A percentile compares a stretch with the other conserved stretches of the same genome.
These are phyloP conservation scores for Caiman crocodilus DNA, from an alignment of 2,797 vertebrate species.

Conservation along the genomic window DNA sequence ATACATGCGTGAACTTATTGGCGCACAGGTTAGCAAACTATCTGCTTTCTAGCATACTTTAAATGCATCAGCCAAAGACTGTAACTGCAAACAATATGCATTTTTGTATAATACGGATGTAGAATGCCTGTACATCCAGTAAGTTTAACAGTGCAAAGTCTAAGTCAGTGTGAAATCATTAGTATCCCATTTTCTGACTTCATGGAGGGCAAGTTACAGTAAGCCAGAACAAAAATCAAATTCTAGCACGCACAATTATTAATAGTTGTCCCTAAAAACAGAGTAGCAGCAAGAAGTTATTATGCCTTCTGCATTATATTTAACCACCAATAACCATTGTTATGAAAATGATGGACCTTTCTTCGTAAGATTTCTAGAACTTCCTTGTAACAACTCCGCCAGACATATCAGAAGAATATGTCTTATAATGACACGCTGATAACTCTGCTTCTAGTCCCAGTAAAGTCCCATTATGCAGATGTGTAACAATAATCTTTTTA, in stretches of 20 bases:
- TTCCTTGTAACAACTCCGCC: background rate
- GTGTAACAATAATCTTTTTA: constrained; percentile 29
- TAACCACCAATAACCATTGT: constrained; percentile 4
- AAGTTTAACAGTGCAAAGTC: constrained; percentile 45
- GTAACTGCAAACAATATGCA: background rate
- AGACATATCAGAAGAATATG: constrained; percentile 45
- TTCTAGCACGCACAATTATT: constrained; percentile 15
- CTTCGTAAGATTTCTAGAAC: constrained; percentile 40
- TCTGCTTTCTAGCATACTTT: background rate
- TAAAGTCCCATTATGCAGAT: constrained; percentile 47
- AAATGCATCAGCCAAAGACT: background rate
- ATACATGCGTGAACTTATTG: background rate
- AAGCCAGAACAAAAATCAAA: constrained; percentile 37
- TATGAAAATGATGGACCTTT: constrained; percentile 22
- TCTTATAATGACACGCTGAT: constrained; percentile 26
- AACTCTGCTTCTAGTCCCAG: constrained; percentile 41
- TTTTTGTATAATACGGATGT: background rate
- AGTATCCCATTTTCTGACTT: constrained; percentile 11
- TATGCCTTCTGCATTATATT: background rate
- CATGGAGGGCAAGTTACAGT: background rate
- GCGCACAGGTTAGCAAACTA: constrained; percentile 17
- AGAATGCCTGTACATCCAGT: background rate
- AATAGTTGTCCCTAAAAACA: background rate
- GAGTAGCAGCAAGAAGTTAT: background rate
- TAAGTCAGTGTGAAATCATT: constrained; percentile 43